Conservation (phyloP, 2,888 invertebrate species). For the Mythimna ferrago region DNA sequence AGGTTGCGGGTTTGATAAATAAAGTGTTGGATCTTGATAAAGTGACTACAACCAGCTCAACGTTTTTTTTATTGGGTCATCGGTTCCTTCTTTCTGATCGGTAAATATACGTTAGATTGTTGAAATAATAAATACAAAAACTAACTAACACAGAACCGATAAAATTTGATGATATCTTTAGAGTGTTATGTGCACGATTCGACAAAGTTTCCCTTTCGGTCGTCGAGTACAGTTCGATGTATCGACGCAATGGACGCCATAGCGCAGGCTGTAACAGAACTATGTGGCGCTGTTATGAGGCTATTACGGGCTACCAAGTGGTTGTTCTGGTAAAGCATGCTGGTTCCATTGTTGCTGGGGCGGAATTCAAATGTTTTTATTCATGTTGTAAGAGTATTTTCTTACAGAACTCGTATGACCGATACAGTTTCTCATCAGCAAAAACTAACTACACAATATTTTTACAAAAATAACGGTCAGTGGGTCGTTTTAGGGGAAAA, state of each 20-base stretch:
- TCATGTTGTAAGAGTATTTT: neutral
- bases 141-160: constrained; percentile 7
- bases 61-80: neutral
- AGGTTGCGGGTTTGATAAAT: too few species aligned
- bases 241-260: neutral
- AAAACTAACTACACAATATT: neutral
- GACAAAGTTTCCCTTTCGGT: constrained; percentile 40
- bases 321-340: constrained; percentile 25
- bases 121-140: constrained; percentile 17
- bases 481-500: too few species aligned
- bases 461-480: too few species aligned
- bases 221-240: constrained; percentile 47
- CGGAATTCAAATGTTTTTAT: neutral
- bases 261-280: neutral
- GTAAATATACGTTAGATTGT: neutral
- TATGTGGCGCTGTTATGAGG: constrained; percentile 2
- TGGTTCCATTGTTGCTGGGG: constrained; percentile 10
- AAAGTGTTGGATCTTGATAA: too few species aligned
- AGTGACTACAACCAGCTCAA: neutral
- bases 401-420: neutral
- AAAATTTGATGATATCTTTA: constrained; percentile 22
- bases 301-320: neutral
- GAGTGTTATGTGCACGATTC: constrained; percentile 24
- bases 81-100: too few species aligned
- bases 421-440: neutral